These are phyloP conservation scores for Sebastes steindachneri DNA, from an alignment of 2,797 vertebrate species.

Conservation along the genomic window DNA sequence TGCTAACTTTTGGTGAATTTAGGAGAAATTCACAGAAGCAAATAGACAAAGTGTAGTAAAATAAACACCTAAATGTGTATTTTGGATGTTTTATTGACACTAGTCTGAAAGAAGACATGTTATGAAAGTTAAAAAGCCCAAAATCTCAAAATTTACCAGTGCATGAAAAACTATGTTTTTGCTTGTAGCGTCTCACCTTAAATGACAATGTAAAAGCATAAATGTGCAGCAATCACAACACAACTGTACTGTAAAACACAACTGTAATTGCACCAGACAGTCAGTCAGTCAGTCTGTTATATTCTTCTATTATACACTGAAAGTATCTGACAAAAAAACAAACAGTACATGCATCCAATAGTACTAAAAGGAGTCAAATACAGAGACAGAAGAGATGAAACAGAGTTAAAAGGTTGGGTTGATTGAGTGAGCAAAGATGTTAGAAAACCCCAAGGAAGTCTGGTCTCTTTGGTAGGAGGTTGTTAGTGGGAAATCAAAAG, in stretches of 20 bases:
- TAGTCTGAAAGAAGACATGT: no score
- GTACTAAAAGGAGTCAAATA: neutral
- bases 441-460: neutral
- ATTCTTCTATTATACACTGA: neutral
- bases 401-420: neutral
- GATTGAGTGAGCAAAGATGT: constrained; percentile 1
- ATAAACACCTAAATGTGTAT: no score
- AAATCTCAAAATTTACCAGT: no score
- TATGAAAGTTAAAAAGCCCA: no score
- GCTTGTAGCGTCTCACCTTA: neutral
- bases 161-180: neutral
- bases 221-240: neutral
- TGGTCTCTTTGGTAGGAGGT: neutral
- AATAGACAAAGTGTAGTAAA: no score
- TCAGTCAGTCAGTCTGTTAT: neutral
- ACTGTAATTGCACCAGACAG: neutral
- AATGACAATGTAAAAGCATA: neutral
- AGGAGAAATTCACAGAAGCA: no score
- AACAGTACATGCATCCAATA: neutral
- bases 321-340: neutral
- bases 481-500: constrained; percentile 21
- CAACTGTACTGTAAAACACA: neutral
- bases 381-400: neutral
- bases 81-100: no score
- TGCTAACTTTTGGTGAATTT: no score